Percentiles rank a stretch among this genome's conserved stretches.
Conservation (phyloP, 1,140 invertebrate genomes). For the Drepana arcuata region DNA sequence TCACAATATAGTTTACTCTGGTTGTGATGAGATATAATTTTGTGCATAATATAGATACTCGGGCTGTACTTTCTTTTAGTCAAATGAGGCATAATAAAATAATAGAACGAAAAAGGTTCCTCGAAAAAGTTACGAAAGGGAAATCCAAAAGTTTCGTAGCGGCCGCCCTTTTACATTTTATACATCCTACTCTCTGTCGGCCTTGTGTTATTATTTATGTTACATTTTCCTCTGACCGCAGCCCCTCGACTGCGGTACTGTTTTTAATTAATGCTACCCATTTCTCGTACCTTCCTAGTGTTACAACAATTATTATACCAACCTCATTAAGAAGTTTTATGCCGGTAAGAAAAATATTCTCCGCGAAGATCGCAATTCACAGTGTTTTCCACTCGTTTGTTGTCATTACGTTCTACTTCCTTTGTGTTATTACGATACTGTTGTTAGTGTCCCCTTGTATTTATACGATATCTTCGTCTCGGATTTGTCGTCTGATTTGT, state of each 20-base stretch:
- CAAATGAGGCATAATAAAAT: conserved; percentile 60
- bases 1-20: too few relatives aligned
- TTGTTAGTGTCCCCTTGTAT: too few relatives aligned
- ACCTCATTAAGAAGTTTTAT: conserved; percentile 63
- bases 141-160: conserved; percentile 44
- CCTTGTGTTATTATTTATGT: conserved; percentile 62
- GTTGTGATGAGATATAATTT: too few relatives aligned
- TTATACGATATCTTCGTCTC: too few relatives aligned
- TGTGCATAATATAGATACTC: conserved; percentile 31
- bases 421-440: too few relatives aligned
- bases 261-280: conserved; percentile 62
- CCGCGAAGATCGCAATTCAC: too few relatives aligned
- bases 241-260: conserved; percentile 29
- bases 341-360: conserved; percentile 44
- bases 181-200: conserved; percentile 37
- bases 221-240: conserved; percentile 49
- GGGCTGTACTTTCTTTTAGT: conserved; percentile 55
- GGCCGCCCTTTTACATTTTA: conserved; percentile 43
- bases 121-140: conserved; percentile 56
- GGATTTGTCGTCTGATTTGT: too few relatives aligned
- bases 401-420: too few relatives aligned
- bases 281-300: conserved; percentile 51
- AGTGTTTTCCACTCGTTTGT: too few relatives aligned
- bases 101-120: conserved; percentile 54
- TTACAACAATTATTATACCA: conserved; percentile 64